Evolutionary conservation across 1,140 invertebrate species (phyloP), one percentile per base, ranked within the genome.

Genomic region (Drosophila pachea): DNA sequence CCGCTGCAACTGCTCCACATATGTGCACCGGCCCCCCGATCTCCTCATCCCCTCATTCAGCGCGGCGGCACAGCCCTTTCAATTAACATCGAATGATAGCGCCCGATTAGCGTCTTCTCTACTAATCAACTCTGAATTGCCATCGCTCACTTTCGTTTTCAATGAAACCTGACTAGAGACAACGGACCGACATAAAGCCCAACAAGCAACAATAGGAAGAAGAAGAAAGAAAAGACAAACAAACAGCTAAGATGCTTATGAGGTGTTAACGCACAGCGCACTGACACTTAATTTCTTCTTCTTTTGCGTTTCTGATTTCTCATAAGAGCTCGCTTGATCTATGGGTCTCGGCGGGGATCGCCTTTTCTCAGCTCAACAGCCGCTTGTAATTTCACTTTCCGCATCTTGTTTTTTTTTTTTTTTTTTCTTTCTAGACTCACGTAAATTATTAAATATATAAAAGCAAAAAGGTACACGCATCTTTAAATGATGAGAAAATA

Each of bases 301-400:
- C n/a, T 53, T n/a, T 38, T 31, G 2, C 9, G 7, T 29, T 43
- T 43, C 31, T 43, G 14, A 43, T 31, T 56, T 42, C 32, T 60
- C 22, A 32, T 43, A 7, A 22, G 56, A 56, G 43, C 40, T 42
- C 11, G 50, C 31, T 62, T 58, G 74, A 49, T 63, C 47, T 60
- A 36, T 42, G 40, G 40, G 59, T 35, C 12, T 9, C 31, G 9
- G 29, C 43, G 6, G 8, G 29, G n/a, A n/a, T 35, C 49, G 35
- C 22, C 12, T 48, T 70, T 56, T 65, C 61, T 62, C 53, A 59
- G 54, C 33, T 11, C 68, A 66, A 58, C 48, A 49, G 43, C 61
- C 56, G 35, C 32, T 60, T 68, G 82, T 81, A 86, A 86, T 86
- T 86, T 86, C 81, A 81, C 81, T 86, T 86, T 86, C 82, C 68